Base-by-base conservation (phyloP, 1,140 invertebrate species). In the Aphidius gifuensis region DNA sequence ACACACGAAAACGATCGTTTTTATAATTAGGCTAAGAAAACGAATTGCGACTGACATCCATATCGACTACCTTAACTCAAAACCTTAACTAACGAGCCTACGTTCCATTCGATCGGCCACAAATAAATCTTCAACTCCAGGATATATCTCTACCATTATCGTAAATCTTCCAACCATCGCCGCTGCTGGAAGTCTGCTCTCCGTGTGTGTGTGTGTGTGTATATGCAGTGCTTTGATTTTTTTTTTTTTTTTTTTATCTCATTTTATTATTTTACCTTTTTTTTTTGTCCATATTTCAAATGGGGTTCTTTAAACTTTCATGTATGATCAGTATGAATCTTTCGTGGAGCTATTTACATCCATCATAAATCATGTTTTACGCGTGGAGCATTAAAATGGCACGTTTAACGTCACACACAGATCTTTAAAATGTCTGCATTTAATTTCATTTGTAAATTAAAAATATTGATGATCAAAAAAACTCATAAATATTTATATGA, bases 1-100 rank as follows among this genome's bases (percentile, higher is more conserved):
- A 49, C 57, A 49, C 44, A 58, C 62, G 40, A 51, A 46, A 59
- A 54, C 61, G 60, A 62, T 67, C 66, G 72, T 70, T 74, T 78
- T 78, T 77, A 78, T 77, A 77, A 78, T 78, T 78, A 78, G 75
- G 74, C 71, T 74, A 75, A 71, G 69, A 71, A 55, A 77, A 78
- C 75, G 74, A 77, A 77, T 78, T 74, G 73, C 65, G 70, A 53
- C 74, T 74, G 76, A 76, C 74, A 71, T 75, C 70, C 73, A 71
- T 72, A 75, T 78, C 73, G 73, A 76, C 75, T 76, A 75, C 74
- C 70, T 55, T 77, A 74, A 75, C 73, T 72, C 73, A 69, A 68
- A 71, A 55, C 53, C 69, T 67, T 72, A 72, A 74, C 74, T 76
- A 77, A 77, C 75, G 75, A 77, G 74, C 68, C 66, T 75, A 73